Conservation (phyloP, 2,888 invertebrate genomes). For the Perdita meconis region DNA sequence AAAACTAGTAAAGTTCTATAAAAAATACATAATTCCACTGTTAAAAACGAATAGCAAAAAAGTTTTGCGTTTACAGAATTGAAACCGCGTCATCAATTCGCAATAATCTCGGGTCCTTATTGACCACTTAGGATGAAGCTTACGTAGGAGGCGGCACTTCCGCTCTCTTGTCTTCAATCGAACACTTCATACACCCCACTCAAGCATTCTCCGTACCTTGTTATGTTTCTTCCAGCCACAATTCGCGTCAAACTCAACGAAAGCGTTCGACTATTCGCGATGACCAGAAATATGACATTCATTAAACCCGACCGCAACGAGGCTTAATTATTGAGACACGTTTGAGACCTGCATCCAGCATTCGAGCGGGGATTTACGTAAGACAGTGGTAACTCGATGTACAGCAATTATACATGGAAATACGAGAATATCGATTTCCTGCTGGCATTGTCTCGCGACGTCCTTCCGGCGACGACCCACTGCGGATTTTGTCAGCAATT, state of each 20-base stretch:
- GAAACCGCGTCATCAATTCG: too few species aligned
- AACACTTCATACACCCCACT: too few species aligned
- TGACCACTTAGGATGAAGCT: too few species aligned
- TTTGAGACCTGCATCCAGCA: slow-evolving; percentile 6
- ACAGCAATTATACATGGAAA: slow-evolving; percentile 47
- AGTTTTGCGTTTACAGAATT: too few species aligned
- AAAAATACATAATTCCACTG: too few species aligned
- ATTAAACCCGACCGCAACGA: not conserved
- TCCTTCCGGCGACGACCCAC: slow-evolving; percentile 14
- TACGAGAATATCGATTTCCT: slow-evolving; percentile 38
- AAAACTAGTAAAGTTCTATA: too few species aligned
- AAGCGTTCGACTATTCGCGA: not conserved
- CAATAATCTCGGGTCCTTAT: too few species aligned
- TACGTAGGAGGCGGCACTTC: too few species aligned
- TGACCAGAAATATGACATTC: slow-evolving; percentile 6
- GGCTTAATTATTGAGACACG: slow-evolving; percentile 24
- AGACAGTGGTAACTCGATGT: slow-evolving; percentile 31
- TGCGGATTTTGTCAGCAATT: slow-evolving; percentile 48
- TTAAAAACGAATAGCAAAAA: too few species aligned
- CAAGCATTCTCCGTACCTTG: not conserved
- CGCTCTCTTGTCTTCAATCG: too few species aligned
- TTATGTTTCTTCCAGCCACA: not conserved
- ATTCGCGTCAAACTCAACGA: not conserved
- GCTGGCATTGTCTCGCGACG: slow-evolving; percentile 19
- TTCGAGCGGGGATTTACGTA: slow-evolving; percentile 28